Evolutionary conservation across 2,888 invertebrate genomes (phyloP), one percentile per base, ranked within the genome.

Genomic region (Dolomedes plantarius): DNA sequence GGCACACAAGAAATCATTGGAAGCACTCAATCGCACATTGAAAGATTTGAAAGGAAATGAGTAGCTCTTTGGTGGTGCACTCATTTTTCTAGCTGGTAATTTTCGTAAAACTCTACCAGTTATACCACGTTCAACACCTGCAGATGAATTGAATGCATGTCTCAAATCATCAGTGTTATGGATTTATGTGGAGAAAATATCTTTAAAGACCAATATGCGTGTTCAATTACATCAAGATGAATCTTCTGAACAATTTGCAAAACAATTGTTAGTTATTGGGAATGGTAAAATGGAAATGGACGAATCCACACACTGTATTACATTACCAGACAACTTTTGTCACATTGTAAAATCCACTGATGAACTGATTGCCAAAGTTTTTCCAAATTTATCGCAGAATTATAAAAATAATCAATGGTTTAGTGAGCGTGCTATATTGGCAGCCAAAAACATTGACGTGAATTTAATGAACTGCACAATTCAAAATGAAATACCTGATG

Each of bases 21-120:
- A n/a, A n/a, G n/a, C n/a, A n/a, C n/a, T n/a, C n/a, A n/a, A n/a
- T n/a, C n/a, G n/a, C n/a, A 23, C 56, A 56, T 5, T 87, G n/a
- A 16, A 80, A 88, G 67, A 80, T 31, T 2, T 87, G 16, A 69
- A 29, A 29, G n/a, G 36, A 16, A 73, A 62, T 13, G 31, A 36
- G 27, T 27, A 32, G n/a, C 65, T 69, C 13, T 75, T 82, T 6
- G 87, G 89, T n/a, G 89, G 89, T 36, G 56, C 82, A 16, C 73
- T 83, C 2, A 46, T 90, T 0, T 5, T 90, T 9, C 76, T 90
- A 27, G 83, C 88, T 32, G 89, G 89, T 7, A 88, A 90, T 65
- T 89, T 89, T 71, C 56, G 89, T 46, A 89, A 90, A 77, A 89
- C 87, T 9, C 68, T 90, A 16, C 89, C 89, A 1, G 89, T 89